Conservation (phyloP, 2,888 invertebrate species). For the Tanypteryx hageni region DNA sequence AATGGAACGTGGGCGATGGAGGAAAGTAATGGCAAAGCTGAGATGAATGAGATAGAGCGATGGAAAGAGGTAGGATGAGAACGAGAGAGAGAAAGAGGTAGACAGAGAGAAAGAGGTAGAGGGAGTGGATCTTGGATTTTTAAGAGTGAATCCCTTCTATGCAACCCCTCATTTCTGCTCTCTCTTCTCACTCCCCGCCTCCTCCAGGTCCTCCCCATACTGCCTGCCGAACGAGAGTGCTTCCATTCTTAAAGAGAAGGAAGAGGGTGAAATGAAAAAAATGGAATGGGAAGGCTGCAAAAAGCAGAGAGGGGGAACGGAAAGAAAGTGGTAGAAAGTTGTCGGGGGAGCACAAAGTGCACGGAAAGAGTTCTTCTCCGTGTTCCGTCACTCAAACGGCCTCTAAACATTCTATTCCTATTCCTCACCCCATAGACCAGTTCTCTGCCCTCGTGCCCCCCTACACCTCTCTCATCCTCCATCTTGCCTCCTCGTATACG, state of each 20-base stretch:
- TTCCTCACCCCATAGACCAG: not conserved
- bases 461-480: too few species aligned
- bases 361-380: not conserved
- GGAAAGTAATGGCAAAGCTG: not conserved
- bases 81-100: not conserved
- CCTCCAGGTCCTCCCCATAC: not conserved
- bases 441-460: not conserved
- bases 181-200: not conserved
- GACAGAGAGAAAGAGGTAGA: not conserved
- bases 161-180: not conserved
- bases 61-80: not conserved
- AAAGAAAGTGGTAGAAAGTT: not conserved
- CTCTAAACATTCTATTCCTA: not conserved
- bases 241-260: too few species aligned
- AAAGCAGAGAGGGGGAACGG: not conserved
- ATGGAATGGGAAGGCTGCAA: too few species aligned
- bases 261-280: too few species aligned
- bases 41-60: not conserved
- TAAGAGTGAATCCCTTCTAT: not conserved
- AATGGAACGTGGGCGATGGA: not conserved
- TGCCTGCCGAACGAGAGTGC: not conserved
- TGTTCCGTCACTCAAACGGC: not conserved
- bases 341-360: not conserved
- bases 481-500: not conserved
- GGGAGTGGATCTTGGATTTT: not conserved